Evolutionary conservation across 1,140 invertebrate genomes (phyloP).

Genomic region (Phymorhynchus buccinoides): DNA sequence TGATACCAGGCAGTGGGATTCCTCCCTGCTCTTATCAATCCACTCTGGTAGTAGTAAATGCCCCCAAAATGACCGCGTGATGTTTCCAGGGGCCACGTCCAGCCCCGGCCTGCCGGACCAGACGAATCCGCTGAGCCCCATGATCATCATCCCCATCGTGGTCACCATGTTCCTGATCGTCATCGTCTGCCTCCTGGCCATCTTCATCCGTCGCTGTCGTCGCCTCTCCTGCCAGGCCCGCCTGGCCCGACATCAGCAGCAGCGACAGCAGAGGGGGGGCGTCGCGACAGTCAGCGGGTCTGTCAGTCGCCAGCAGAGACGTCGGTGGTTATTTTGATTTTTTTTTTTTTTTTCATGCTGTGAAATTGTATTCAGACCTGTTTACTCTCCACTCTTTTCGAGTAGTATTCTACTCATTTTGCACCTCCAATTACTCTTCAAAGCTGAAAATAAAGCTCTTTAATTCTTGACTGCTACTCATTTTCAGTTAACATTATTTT

Average conservation of each 20-base stretch:
- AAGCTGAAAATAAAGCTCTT: too few species aligned
- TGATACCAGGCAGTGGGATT: too few species aligned
- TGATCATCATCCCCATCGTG: slow-evolving; percentile 57
- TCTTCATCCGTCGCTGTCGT: slow-evolving; percentile 56
- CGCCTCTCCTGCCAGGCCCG: slow-evolving; percentile 35
- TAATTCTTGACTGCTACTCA: too few species aligned
- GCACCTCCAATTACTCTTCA: too few species aligned
- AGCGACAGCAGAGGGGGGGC: slow-evolving; percentile 21
- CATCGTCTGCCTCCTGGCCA: slow-evolving; percentile 53
- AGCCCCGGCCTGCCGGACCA: too few species aligned
- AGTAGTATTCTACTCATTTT: too few species aligned
- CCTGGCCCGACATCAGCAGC: not conserved
- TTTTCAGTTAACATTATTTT: too few species aligned
- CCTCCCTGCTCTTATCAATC: too few species aligned
- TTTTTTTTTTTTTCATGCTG: not conserved
- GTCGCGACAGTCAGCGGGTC: slow-evolving; percentile 42
- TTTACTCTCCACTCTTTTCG: too few species aligned
- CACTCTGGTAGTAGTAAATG: too few species aligned
- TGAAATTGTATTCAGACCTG: not conserved
- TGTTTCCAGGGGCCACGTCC: not conserved
- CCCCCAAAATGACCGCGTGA: too few species aligned
- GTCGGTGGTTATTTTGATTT: slow-evolving; percentile 26
- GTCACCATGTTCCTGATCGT: slow-evolving; percentile 56
- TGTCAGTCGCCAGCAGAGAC: slow-evolving; percentile 37
- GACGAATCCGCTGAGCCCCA: slow-evolving; percentile 46